Base-by-base conservation (phyloP, 1,140 invertebrate genomes). In the Neotoxoptera formosana region DNA sequence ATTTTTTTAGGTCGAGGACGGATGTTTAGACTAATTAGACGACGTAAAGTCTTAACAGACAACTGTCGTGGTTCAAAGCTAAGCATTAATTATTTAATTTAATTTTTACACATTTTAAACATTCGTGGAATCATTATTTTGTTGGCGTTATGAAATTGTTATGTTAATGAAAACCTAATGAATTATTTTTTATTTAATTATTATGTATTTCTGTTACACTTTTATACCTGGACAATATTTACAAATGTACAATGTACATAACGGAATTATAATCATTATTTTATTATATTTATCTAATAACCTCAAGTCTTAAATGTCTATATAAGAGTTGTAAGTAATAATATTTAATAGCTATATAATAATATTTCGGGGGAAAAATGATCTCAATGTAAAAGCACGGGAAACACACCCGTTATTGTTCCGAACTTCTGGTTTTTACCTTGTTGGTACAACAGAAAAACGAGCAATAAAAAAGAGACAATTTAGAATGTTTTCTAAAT, bases 21-120 rank as follows among this genome's bases (percentile, higher is more conserved):
- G 60, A 76, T 76, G 21, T 76, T 76, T 76, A 76, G 60, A 76
- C 60, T 76, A 76, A 76, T 76, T 76, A 76, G 60, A 76, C 60
- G 30, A 76, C 30, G n/a, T n/a, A 4, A 76, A 76, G 60, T 76
- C 60, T 76, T 76, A 76, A 76, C 30, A 76, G 60, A 76, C 60
- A 76, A 76, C 60, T 76, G 14, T n/a, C n/a, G n/a, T 34, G 14
- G 6, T 76, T 76, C 30, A 76, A 76, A 76, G 60, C n/a, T 30
- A 17, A 76, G 60, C 60, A 76, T 76, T 76, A 76, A 76, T 76
- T n/a, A 34, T 76, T n/a, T n/a, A n/a, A 76, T 34, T 76, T 76
- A 76, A 76, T 76, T n/a, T 76, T 76, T 76, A 76, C 14, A 76
- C 30, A 17, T 67, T 67, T 67, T 67, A n/a, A 67, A 67, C 4